Percentiles rank a stretch among this genome's conserved stretches.
Evolutionary conservation across 2,888 invertebrate species (phyloP).

Genomic region (Drosophila incognita): DNA sequence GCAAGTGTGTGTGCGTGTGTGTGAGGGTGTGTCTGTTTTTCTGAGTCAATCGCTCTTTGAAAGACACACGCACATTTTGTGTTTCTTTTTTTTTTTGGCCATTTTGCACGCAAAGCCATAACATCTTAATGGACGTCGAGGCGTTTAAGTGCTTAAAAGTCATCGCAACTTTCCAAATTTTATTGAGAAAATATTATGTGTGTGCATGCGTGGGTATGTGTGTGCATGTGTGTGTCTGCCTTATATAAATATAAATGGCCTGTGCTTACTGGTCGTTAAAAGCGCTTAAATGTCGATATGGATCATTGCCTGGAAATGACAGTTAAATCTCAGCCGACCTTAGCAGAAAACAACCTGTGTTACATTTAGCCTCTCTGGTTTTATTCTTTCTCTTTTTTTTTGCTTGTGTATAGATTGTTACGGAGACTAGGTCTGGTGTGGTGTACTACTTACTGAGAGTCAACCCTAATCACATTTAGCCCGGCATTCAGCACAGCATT

Average conservation of each 20-base stretch:
- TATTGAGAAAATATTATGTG: conserved; percentile 65
- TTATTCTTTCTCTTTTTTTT: conserved; percentile 2
- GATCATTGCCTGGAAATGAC: conserved; percentile 68
- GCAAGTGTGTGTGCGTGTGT: not conserved
- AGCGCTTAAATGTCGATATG: conserved; percentile 70
- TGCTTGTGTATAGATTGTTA: conserved; percentile 2
- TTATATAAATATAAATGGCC: conserved; percentile 48
- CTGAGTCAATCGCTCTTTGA: conserved; percentile 22
- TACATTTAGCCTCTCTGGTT: not conserved
- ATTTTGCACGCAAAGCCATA: conserved; percentile 29
- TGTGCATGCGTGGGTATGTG: conserved; percentile 13
- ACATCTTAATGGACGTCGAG: conserved; percentile 54
- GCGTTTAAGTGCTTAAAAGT: conserved; percentile 68
- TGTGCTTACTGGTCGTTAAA: conserved; percentile 62
- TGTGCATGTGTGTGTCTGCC: conserved; percentile 25
- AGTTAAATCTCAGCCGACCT: conserved; percentile 50
- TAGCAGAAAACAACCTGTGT: conserved; percentile 14
- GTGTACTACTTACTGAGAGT: conserved; percentile 26
- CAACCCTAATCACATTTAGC: conserved; percentile 63
- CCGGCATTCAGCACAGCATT: conserved; percentile 33
- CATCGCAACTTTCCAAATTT: conserved; percentile 67
- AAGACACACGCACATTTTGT: conserved; percentile 7
- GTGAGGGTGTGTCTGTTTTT: not conserved
- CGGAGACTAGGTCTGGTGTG: not conserved
- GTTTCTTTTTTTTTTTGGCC: not conserved